phyloP scores from a whole-genome alignment of 2,888 invertebrate species.

The Drosophila quinaria region DNA sequence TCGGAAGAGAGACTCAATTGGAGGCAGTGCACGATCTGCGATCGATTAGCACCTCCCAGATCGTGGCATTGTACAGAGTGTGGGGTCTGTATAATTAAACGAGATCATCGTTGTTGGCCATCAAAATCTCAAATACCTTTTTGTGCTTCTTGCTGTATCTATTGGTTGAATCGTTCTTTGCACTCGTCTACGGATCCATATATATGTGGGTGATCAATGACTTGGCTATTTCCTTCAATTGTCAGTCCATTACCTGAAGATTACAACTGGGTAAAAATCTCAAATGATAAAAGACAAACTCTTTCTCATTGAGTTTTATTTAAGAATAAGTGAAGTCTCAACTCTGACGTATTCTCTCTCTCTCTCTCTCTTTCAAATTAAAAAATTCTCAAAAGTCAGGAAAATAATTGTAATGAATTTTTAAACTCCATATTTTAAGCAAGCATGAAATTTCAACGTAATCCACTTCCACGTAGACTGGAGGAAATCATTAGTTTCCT shows the following conservation, averaged over 20 bases:
- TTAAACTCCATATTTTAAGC: background rate
- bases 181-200: constrained; percentile 89
- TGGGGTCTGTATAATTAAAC: constrained; percentile 91
- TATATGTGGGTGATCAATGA: constrained; percentile 88
- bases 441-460: constrained; percentile 7
- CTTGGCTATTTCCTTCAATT: constrained; percentile 92
- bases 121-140: constrained; percentile 93
- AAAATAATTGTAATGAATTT: background rate
- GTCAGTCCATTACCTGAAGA: constrained; percentile 82
- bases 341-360: no score
- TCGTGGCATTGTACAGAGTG: constrained; percentile 97
- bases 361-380: background rate
- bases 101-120: constrained; percentile 96
- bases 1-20: constrained; percentile 85
- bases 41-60: constrained; percentile 91
- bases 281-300: background rate
- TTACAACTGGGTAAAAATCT: background rate
- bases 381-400: background rate
- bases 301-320: no score
- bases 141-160: constrained; percentile 91
- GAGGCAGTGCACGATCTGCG: constrained; percentile 92
- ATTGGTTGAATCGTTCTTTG: constrained; percentile 90
- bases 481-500: constrained; percentile 60
- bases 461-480: constrained; percentile 1
- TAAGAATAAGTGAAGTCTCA: no score